Base-by-base conservation (phyloP, 2,888 invertebrate species). In the Leucoma salicis region DNA sequence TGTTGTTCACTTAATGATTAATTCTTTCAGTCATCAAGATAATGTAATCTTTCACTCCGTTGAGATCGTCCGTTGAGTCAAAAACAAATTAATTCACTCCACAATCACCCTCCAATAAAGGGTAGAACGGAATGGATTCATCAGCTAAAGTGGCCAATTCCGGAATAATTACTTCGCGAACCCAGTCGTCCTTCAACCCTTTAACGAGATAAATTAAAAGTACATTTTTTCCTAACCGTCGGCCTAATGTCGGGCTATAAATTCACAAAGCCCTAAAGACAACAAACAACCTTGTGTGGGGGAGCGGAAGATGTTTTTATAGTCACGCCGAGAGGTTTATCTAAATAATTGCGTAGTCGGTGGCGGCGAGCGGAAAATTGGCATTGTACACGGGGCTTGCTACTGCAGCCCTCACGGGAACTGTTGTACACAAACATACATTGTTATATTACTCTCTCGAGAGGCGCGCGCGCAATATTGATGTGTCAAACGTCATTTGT, bases 131-230 rank as follows among this genome's bases (percentile, higher is more conserved):
- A 82, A 85, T 78, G 82, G 83, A 88, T 87, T 89, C 88, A 89
- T 89, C 88, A 87, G 83, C 74, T 74, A 86, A 87, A 89, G 89
- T 89, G 89, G 86, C 83, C 88, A 89, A 89, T 89, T 88, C 74
- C 75, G 81, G 84, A 83, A 85, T 87, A 89, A 89, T 89, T 88
- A 88, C 88, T 88, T 74, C 83, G 83, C 84, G 80, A 81, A 82
- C 84, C 87, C 77, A 72, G 72, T 74, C 84, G 87, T 87, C 82
- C 84, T 81, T 88, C 87, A 89, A 89, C 88, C 89, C 89, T 89
- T 89, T 89, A 89, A 88, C 87, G 86, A 88, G 88, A 89, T 87
- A 88, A 89, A 89, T 89, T 89, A 89, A 89, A 89, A 88, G 89
- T 86, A 87, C 83, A 87, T 89, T 89, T 89, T 89, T 89, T 88